Evolutionary conservation across 2,113 vertebrate genomes (phyloP).

Genomic region (Arenaria interpres): DNA sequence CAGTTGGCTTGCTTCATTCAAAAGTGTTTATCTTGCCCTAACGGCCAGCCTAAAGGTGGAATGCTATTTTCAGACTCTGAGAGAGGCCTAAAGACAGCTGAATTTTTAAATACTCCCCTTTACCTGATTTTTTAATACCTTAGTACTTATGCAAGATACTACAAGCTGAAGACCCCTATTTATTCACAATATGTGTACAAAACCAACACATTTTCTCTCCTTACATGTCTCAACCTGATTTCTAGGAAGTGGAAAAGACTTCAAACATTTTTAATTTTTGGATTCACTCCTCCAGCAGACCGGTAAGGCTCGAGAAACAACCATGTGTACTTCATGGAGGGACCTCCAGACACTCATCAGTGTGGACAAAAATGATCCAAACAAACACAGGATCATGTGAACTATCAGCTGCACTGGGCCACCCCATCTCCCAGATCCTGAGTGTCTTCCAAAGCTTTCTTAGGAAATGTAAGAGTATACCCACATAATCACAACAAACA

Average conservation of each 20-base stretch:
- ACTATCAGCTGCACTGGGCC: background rate
- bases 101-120: background rate
- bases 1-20: background rate
- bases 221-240: background rate
- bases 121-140: background rate
- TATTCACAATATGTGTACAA: background rate
- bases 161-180: background rate
- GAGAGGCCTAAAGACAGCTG: background rate
- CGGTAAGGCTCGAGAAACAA: background rate
- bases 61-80: background rate
- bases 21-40: constrained; percentile 13
- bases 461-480: background rate
- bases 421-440: background rate
- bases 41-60: background rate
- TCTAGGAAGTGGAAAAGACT: background rate
- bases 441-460: background rate
- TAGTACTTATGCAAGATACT: background rate
- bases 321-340: rapidly evolving
- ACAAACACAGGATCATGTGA: background rate
- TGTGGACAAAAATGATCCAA: background rate
- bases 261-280: background rate
- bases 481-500: background rate
- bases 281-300: background rate
- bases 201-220: background rate
- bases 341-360: background rate